Evolutionary conservation across 23 tunicate species (phyloP), one percentile per base, ranked within the genome.

Genomic region (Pegea sp.): DNA sequence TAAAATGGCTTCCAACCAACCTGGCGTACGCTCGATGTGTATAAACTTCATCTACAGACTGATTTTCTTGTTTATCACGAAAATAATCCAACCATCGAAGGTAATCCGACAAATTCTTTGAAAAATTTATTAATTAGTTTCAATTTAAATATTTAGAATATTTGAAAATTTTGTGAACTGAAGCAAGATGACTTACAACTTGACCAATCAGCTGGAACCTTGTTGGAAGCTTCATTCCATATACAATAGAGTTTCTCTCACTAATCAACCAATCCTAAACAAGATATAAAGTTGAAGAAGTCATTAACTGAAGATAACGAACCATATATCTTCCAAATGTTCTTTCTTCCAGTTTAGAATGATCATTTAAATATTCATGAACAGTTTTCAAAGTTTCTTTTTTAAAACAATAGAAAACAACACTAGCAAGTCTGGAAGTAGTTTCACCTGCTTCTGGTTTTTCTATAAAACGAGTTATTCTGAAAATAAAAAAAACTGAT

Each of bases 181-280:
- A 11, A 51, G 7, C 13, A 20, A 11, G 22, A 51, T 20, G 22
- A 33, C 69, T 5, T 34, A 65, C 62, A 11, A 74, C 77, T 64
- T 74, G 71, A 3, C 96, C 96, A 42, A 86, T 86, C 11, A 86
- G 75, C 30, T 74, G 86, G 31, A 86, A 86, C 24, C 96, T 44
- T 6, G 96, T 75, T 2, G 96, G 96, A 7, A 86, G 42, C 31
- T 86, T 86, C 86, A 86, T 74, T 54, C 96, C 96, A 62, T 63
- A 86, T 24, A 86, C 76, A 5, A 59, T 34, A 43, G 50, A 29
- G 25, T 51, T 53, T 6, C 64, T 64, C 31, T 56, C 55, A 79
- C 67, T 79, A n/a, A 79, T 67, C n/a, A 79, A 33, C 92, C 92
- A 79, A 18, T 60, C 69, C 64, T 60, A 33, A 3, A 60, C 2